Evolutionary conservation across 2,113 vertebrate species (phyloP).

Genomic region (Tetrax tetrax): DNA sequence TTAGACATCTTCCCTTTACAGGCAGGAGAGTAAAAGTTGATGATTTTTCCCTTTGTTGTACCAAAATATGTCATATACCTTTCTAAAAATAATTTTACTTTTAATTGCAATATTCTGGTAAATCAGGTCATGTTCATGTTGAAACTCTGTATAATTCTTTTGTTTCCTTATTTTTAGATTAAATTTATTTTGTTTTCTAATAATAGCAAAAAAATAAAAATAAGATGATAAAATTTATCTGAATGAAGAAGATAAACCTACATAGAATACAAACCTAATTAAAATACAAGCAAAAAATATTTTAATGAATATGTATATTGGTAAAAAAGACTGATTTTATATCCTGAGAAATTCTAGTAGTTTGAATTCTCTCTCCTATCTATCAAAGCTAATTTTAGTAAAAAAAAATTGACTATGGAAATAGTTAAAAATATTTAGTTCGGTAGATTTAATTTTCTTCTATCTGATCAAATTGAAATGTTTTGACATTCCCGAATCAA

Average conservation of each 20-base stretch:
- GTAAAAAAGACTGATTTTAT: background rate
- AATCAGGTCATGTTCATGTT: background rate
- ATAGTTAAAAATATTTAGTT: background rate
- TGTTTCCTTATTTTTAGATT: background rate
- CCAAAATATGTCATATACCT: background rate
- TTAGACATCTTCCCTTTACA: background rate
- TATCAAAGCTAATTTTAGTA: background rate
- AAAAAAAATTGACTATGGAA: background rate
- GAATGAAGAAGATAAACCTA: background rate
- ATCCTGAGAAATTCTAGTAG: background rate
- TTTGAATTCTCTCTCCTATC: background rate
- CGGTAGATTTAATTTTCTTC: constrained; percentile 31
- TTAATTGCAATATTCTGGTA: background rate
- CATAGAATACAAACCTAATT: background rate
- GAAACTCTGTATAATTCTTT: background rate
- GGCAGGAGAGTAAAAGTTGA: background rate
- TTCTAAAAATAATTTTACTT: background rate
- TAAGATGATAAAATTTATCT: background rate
- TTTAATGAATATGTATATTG: background rate
- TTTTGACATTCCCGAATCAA: constrained; percentile 19
- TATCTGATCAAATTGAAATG: constrained; percentile 40
- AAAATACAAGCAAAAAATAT: background rate
- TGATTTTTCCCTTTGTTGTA: background rate
- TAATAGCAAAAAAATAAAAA: background rate
- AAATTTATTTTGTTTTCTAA: background rate